Conservation (phyloP, 2,113 vertebrate species). For the Sminthopsis crassicaudata region DNA sequence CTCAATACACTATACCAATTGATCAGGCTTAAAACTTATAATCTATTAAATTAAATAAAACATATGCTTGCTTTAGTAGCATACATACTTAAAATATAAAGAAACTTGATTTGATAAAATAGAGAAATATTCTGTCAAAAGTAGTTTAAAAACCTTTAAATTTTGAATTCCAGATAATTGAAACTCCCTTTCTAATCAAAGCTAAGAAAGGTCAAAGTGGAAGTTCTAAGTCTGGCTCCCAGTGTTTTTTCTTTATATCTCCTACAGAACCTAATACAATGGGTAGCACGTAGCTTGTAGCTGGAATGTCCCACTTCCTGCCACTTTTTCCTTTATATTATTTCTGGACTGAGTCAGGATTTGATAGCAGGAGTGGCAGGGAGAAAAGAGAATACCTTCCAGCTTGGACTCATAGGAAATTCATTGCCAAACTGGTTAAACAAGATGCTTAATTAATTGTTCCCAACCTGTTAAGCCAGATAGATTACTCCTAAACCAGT, state of each 20-base stretch:
- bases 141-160: background rate
- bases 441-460: background rate
- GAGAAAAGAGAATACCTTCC: background rate
- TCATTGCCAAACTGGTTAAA: background rate
- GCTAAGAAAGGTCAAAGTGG: background rate
- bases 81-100: background rate
- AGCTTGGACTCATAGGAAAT: background rate
- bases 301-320: background rate
- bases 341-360: background rate
- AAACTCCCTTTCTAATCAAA: background rate
- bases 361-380: background rate
- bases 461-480: background rate
- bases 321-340: background rate
- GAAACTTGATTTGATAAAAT: background rate
- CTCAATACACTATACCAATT: background rate
- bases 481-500: background rate
- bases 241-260: background rate
- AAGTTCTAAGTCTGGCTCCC: background rate
- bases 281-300: background rate
- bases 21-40: background rate
- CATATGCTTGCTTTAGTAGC: background rate
- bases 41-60: background rate
- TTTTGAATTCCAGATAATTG: background rate
- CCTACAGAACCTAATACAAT: background rate
- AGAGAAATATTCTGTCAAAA: background rate